These are phyloP conservation scores for Antitype chi DNA, from an alignment of 2,888 invertebrate species.

Conservation along the genomic window DNA sequence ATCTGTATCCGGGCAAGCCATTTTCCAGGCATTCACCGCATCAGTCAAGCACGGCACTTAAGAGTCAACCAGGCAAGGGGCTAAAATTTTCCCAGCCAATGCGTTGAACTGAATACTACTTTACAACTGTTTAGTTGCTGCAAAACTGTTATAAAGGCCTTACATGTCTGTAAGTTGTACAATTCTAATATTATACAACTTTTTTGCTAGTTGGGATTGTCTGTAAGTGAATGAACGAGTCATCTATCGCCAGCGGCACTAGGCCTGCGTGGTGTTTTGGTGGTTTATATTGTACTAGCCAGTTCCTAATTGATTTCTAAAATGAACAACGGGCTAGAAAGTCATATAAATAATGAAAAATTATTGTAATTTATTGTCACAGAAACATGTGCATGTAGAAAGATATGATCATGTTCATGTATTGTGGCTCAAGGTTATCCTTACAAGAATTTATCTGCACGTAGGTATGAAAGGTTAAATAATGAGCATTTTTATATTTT, in stretches of 20 bases:
- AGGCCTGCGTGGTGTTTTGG: neutral
- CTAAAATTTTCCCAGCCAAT: too few species aligned
- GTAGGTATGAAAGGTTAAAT: neutral
- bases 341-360: neutral
- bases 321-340: neutral
- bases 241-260: accelerated
- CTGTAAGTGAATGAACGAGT: neutral
- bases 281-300: neutral
- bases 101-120: too few species aligned
- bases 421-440: neutral
- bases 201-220: too few species aligned
- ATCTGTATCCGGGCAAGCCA: too few species aligned
- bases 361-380: neutral
- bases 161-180: too few species aligned
- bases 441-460: neutral
- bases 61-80: too few species aligned
- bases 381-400: neutral
- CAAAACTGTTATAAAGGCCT: too few species aligned
- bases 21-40: too few species aligned
- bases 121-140: too few species aligned
- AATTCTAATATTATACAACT: too few species aligned
- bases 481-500: neutral
- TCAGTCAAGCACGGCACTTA: too few species aligned
- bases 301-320: neutral
- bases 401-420: neutral